A percentile compares a stretch with the other conserved stretches of the same genome.
phyloP scores from a whole-genome alignment of 2,888 invertebrate genomes.

The Quadroppia sp. region DNA sequence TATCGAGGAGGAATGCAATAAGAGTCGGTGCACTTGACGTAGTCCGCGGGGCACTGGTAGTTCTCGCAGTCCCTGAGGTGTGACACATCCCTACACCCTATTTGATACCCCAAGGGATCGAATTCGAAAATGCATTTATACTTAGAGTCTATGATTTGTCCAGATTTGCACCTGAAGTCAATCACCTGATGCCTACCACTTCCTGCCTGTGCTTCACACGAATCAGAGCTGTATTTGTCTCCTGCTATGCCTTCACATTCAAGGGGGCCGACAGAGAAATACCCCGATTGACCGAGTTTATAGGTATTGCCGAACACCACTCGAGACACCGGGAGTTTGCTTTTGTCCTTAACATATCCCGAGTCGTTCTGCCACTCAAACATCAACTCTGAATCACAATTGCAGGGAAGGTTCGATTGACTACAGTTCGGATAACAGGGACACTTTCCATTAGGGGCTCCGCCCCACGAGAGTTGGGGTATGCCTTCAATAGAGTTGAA shows the following conservation, averaged over 20 bases:
- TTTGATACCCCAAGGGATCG: conserved; percentile 49
- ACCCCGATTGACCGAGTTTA: conserved; percentile 47
- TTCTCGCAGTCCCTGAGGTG: conserved; percentile 49
- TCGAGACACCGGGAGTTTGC: conserved; percentile 46
- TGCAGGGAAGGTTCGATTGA: conserved; percentile 45
- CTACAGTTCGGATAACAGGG: conserved; percentile 46
- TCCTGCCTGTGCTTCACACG: not conserved
- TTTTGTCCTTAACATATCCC: conserved; percentile 47
- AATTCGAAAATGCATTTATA: conserved; percentile 49
- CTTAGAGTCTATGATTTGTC: conserved; percentile 47
- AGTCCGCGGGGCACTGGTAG: conserved; percentile 49
- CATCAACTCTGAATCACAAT: conserved; percentile 47
- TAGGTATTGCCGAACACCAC: conserved; percentile 48
- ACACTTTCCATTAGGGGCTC: conserved; percentile 46
- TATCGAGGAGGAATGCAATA: conserved; percentile 50
- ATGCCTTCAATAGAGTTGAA: not conserved
- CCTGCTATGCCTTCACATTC: conserved; percentile 49
- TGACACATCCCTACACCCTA: conserved; percentile 50
- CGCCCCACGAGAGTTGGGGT: conserved; percentile 48
- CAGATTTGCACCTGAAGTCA: conserved; percentile 48
- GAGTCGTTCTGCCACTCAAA: conserved; percentile 46
- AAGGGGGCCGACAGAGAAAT: conserved; percentile 48
- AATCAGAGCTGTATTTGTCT: not conserved
- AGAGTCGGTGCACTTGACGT: conserved; percentile 50
- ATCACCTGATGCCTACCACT: too few species aligned